These are phyloP conservation scores for Tipula vernalis DNA, from an alignment of 2,888 invertebrate species.

Conservation along the genomic window DNA sequence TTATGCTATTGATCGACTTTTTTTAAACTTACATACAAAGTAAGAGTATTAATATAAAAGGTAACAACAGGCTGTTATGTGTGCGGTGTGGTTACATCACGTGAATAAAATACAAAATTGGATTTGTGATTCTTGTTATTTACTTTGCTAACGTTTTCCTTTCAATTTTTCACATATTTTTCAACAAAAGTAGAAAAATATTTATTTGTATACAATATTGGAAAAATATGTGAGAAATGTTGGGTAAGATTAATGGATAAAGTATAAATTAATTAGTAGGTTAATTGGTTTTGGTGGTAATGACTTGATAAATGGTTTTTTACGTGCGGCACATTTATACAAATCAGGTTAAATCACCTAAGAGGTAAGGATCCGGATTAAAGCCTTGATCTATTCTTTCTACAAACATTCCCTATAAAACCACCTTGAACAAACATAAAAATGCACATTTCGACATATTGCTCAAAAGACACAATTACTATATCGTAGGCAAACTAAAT, in stretches of 20 bases:
- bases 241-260: not conserved
- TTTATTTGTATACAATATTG: not conserved
- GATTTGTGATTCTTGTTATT: not conserved
- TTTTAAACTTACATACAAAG: not conserved
- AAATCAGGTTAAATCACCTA: not conserved
- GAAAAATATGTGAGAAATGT: not conserved
- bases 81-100: not conserved
- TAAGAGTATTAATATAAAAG: not conserved
- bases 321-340: not conserved
- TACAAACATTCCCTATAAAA: not conserved
- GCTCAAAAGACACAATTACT: not conserved
- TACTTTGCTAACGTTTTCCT: not conserved
- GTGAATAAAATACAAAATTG: not conserved
- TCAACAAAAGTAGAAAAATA: not conserved
- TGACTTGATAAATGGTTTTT: not conserved
- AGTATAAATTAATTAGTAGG: not conserved
- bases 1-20: not conserved
- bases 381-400: not conserved
- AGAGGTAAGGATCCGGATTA: not conserved
- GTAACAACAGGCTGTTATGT: not conserved
- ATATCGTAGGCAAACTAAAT: not conserved
- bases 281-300: not conserved
- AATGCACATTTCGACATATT: not conserved
- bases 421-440: not conserved
- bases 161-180: not conserved